These are phyloP conservation scores for Apistogramma diplotaenia DNA, from an alignment of 2,113 vertebrate genomes.

Conservation along the genomic window DNA sequence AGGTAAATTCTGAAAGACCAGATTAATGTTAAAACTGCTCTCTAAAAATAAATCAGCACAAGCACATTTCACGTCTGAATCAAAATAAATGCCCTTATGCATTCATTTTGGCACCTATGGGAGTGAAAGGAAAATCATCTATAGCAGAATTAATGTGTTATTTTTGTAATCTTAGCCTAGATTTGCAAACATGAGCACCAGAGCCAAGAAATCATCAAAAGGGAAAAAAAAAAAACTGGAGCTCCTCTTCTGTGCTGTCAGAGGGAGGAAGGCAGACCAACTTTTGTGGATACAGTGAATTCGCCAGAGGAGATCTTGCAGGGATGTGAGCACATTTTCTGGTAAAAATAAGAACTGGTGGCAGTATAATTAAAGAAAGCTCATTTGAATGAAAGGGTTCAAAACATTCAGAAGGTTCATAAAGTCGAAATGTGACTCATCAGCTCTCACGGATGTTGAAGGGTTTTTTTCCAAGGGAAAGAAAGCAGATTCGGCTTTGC, in stretches of 20 bases:
- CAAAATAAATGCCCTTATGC: slow-evolving; percentile 8
- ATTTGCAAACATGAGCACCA: slow-evolving; percentile 34
- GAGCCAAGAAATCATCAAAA: slow-evolving; percentile 57
- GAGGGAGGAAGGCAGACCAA: slow-evolving; percentile 19
- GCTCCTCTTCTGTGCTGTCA: slow-evolving; percentile 42
- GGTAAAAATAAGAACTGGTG: neutral
- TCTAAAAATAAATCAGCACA: neutral
- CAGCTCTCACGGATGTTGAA: neutral
- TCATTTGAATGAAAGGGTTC: slow-evolving; percentile 8
- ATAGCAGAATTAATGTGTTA: slow-evolving; percentile 27
- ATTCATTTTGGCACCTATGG: slow-evolving; percentile 9
- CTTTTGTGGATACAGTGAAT: slow-evolving; percentile 36
- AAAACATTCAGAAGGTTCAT: neutral
- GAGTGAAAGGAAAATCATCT: slow-evolving; percentile 24
- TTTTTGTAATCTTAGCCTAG: slow-evolving; percentile 44
- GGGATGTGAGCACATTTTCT: slow-evolving; percentile 13
- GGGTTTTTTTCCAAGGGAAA: neutral
- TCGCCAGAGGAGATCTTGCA: slow-evolving; percentile 15
- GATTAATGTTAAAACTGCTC: neutral
- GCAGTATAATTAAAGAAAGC: slow-evolving; percentile 19
- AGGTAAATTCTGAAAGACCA: neutral
- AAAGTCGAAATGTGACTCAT: slow-evolving; percentile 36
- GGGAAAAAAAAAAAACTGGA: slow-evolving; percentile 17
- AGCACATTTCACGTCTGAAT: neutral
- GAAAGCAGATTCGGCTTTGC: neutral